Evolutionary conservation across 2,888 invertebrate genomes (phyloP), one percentile per base, ranked within the genome.

Genomic region (Cosmia pyralina): DNA sequence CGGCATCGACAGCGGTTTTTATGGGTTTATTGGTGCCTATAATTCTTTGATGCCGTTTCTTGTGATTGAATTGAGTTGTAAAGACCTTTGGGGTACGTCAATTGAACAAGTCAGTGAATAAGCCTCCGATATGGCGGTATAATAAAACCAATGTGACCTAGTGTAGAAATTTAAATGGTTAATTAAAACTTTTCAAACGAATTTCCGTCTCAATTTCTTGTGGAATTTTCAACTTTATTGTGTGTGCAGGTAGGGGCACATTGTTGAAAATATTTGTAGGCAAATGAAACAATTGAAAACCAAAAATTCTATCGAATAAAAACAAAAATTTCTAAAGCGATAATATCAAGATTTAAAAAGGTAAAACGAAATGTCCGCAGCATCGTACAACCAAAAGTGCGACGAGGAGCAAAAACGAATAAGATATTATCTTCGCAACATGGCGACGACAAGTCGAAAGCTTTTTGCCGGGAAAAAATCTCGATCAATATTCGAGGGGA

Each of bases 401-500:
- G 84, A 69, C 78, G 76, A 81, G 72, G 68, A 68, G 78, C 79
- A 84, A 93, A 93, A 93, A 94, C 86, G 91, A 93, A 93, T 90
- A 93, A 91, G 90, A 88, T 87, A 87, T 92, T 93, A 93, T 93
- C 93, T 91, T 79, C 74, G 84, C 92, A 93, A 92, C 92, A 93
- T 93, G 94, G 94, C 93, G 92, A 91, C 90, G 88, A 85, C 85
- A 88, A 76, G 68, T 80, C 81, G 83, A 89, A 88, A 85, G 89
- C 89, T 91, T 93, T 93, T 93, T 91, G 89, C 88, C 75, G 86
- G 87, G 90, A 91, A 93, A 93, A 94, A 93, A 92, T 92, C 90
- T 87, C 91, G 94, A 94, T 95, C 95, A 94, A 95, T 95, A 95
- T 94, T 93, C 91, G 89, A 89, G 85, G 90, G 82, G 88, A 89